Evolutionary conservation across 2,113 vertebrate genomes (phyloP), one percentile per base, ranked within the genome.

Genomic region (Engystomops pustulosus): DNA sequence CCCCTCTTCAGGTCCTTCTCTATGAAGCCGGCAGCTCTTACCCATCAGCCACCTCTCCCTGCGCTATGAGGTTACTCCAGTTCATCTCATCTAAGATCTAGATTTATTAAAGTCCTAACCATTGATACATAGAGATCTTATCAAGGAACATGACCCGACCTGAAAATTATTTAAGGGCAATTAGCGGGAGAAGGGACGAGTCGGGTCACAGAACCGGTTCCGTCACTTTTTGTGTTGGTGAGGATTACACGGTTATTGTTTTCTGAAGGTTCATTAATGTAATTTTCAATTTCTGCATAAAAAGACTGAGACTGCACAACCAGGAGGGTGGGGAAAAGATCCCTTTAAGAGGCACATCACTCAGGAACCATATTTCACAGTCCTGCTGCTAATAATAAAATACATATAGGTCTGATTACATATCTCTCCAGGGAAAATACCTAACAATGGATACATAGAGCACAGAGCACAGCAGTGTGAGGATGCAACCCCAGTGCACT

Each of bases 131-230:
- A 36, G 18, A 68, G 79, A 79, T 65, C 10, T 9, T 70, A 70
- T 70, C 79, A n/a, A 0, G 79, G 3, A 34, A 70, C 79, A 70
- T 53, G 79, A 81, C 10, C 9, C 25, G 30, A 9, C 79, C 27
- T 27, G 79, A 20, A 58, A 3, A n/a, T 34, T 51, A 67, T 23
- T 80, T 4, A 32, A 10, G 41, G 12, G 44, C 12, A 38, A 70
- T 38, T 53, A 38, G 32, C 65, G 9, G 60, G 55, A n/a, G 11
- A 34, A 47, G 47, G 53, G 32, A 27, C 4, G 9, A 53, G 32
- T 49, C 30, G n/a, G 23, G 65, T 38, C 3, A 65, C 18, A 15
- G 30, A 53, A 81, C 79, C 79, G 34, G 79, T 81, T 70, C 7
- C 17, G 15, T 70, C 9, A 18, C 49, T 36, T 77, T 51, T 20